Evolutionary conservation across 1,140 invertebrate genomes (phyloP).

Genomic region (Bombyx mori): ASM3026992v2 NC_085123.1:7161001-7161500

Average conservation of each 20-base stretch:
- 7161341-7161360: conserved; percentile 92
- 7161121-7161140: background rate
- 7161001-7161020: too few species aligned
- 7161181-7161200: conserved; percentile 76
- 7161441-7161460: conserved; percentile 88
- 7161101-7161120: too few species aligned
- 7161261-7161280: conserved; percentile 75
- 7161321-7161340: conserved; percentile 93
- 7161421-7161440: conserved; percentile 83
- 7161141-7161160: conserved; percentile 40
- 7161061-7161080: too few species aligned
- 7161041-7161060: too few species aligned
- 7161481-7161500: conserved; percentile 86
- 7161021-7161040: too few species aligned
- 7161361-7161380: conserved; percentile 73
- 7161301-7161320: conserved; percentile 87
- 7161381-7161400: conserved; percentile 83
- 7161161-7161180: conserved; percentile 73
- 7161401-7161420: conserved; percentile 84
- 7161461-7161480: conserved; percentile 83
- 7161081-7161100: too few species aligned
- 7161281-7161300: conserved; percentile 82
- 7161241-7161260: conserved; percentile 76
- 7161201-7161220: conserved; percentile 87
- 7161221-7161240: conserved; percentile 86